These are phyloP conservation scores for Margarornis squamiger DNA, from an alignment of 2,797 vertebrate genomes.

Conservation along the genomic window DNA sequence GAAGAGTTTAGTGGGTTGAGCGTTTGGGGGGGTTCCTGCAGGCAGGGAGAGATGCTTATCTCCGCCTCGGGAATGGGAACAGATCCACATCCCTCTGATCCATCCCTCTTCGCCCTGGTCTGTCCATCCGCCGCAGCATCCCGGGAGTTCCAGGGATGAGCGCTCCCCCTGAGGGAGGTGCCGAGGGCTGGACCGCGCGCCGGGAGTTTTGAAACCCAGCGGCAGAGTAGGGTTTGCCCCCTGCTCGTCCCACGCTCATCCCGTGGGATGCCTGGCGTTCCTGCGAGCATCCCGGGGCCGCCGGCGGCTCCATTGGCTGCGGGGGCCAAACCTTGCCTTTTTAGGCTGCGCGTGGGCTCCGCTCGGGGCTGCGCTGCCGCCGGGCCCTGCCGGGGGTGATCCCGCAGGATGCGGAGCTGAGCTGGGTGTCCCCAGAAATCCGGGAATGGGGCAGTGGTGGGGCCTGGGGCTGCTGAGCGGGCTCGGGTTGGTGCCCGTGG, in stretches of 20 bases:
- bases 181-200: background rate
- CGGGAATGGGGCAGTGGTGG: rapidly evolving
- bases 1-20: rapidly evolving
- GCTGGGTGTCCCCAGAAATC: rapidly evolving
- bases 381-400: too few species aligned
- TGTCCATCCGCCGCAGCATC: background rate
- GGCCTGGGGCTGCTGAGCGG: rapidly evolving
- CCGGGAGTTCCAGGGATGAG: rapidly evolving
- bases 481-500: rapidly evolving
- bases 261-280: conserved; percentile 31
- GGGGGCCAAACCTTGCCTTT: conserved; percentile 46
- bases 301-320: conserved; percentile 15
- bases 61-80: rapidly evolving
- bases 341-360: conserved; percentile 31
- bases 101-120: rapidly evolving
- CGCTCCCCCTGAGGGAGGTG: background rate
- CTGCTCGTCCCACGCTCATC: background rate
- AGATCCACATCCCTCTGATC: background rate
- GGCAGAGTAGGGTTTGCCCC: background rate
- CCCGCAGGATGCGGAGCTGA: background rate
- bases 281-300: background rate
- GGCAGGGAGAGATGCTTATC: background rate
- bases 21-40: background rate
- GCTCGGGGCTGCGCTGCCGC: background rate
- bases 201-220: background rate